Evolutionary conservation across 2,797 vertebrate genomes (phyloP).

Genomic region (Malurus leucopterus): DNA sequence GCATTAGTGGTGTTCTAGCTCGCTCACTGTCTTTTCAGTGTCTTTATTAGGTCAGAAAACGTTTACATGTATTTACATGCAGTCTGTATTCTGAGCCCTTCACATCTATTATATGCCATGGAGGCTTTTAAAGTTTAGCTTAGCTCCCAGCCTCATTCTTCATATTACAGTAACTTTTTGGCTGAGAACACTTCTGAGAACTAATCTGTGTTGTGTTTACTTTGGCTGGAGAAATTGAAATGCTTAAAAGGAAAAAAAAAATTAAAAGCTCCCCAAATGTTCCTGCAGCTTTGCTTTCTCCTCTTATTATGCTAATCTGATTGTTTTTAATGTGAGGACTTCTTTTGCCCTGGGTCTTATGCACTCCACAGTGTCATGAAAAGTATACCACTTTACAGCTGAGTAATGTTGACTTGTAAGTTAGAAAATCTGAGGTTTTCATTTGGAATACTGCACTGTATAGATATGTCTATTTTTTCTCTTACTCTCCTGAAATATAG

Average conservation of each 20-base stretch:
- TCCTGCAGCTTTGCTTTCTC: not conserved
- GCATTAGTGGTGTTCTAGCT: not conserved
- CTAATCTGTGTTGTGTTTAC: conserved; percentile 33
- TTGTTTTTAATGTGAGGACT: conserved; percentile 37
- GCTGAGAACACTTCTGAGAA: conserved; percentile 34
- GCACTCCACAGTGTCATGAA: conserved; percentile 16
- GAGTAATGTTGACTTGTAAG: not conserved
- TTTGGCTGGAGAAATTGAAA: conserved; percentile 39
- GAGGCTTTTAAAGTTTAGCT: conserved; percentile 33
- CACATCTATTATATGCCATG: not conserved
- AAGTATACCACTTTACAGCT: conserved; percentile 3
- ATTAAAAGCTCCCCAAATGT: conserved; percentile 33
- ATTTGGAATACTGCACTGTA: not conserved
- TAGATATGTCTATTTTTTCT: not conserved
- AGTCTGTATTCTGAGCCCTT: not conserved
- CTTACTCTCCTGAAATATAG: not conserved
- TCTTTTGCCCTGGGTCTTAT: conserved; percentile 22
- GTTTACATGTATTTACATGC: not conserved
- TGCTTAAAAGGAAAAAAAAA: not conserved
- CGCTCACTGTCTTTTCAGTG: not conserved
- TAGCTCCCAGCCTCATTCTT: conserved; percentile 32
- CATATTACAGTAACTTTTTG: conserved; percentile 18
- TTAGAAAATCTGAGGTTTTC: not conserved
- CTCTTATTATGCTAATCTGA: conserved; percentile 45
- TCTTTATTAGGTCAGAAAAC: not conserved